A percentile compares a stretch with the other conserved stretches of the same genome.
phyloP scores from a whole-genome alignment of 2,797 vertebrate species.

The Acanthurus leucopareius region DNA sequence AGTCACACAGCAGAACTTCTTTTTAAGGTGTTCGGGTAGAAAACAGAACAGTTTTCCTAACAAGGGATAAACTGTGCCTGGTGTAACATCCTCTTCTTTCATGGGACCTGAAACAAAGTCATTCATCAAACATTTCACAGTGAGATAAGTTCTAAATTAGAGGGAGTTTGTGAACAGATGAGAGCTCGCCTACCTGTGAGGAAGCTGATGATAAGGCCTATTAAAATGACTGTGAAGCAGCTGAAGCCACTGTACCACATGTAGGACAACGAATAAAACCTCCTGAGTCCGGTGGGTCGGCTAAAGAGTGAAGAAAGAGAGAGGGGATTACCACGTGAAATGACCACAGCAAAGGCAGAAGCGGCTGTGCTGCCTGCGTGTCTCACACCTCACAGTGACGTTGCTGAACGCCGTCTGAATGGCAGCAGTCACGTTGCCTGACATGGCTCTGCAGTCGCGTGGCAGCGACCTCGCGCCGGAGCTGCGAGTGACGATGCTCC shows the following conservation, averaged over 20 bases:
- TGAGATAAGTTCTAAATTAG: neutral
- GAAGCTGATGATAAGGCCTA: conserved; percentile 91
- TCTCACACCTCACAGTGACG: conserved; percentile 47
- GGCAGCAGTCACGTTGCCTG: conserved; percentile 73
- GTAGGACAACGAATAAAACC: conserved; percentile 93
- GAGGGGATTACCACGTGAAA: neutral
- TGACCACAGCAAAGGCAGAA: neutral
- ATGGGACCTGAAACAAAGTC: conserved; percentile 81
- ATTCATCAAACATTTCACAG: neutral
- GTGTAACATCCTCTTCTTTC: conserved; percentile 81
- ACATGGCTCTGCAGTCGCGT: conserved; percentile 37
- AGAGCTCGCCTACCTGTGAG: conserved; percentile 86
- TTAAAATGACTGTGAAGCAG: conserved; percentile 89
- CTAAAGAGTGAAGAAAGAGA: conserved; percentile 44
- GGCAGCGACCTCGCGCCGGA: fast-evolving
- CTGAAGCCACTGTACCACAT: conserved; percentile 96
- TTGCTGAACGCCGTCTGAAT: conserved; percentile 72
- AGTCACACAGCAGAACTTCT: conserved; percentile 79
- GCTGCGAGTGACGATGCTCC: conserved; percentile 82
- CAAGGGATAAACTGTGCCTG: conserved; percentile 89
- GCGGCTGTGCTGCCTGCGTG: neutral
- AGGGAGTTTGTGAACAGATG: neutral
- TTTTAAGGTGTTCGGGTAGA: conserved; percentile 80
- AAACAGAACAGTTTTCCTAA: conserved; percentile 84
- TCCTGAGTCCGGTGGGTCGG: conserved; percentile 84